Percentiles rank a stretch among this genome's conserved stretches.
Evolutionary conservation across 2,113 vertebrate genomes (phyloP).

Genomic region (Dendropsophus ebraccatus): DNA sequence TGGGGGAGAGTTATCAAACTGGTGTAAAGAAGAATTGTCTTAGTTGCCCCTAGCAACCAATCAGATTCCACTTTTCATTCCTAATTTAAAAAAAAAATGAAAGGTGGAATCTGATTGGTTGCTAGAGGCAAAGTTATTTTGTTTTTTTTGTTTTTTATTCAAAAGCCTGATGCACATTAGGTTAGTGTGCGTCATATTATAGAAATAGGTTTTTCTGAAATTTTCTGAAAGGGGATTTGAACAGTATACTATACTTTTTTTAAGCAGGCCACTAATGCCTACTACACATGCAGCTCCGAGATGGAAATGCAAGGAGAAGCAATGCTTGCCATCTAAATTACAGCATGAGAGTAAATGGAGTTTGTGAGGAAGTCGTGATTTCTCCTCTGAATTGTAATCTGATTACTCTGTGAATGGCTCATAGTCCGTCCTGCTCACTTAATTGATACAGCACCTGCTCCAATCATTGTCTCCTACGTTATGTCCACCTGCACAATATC

Average conservation of each 20-base stretch:
- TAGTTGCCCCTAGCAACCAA: no score
- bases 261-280: neutral
- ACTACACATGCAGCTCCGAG: neutral
- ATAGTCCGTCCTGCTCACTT: slow-evolving; percentile 19
- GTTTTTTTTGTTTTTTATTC: no score
- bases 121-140: no score
- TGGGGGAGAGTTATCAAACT: no score
- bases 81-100: no score
- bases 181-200: neutral
- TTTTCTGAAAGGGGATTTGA: neutral
- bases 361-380: slow-evolving; percentile 46
- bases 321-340: slow-evolving; percentile 50
- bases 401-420: slow-evolving; percentile 50
- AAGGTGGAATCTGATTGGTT: no score
- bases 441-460: slow-evolving; percentile 51
- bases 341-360: slow-evolving; percentile 25
- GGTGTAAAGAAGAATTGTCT: no score
- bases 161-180: neutral
- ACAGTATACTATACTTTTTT: neutral
- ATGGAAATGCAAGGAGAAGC: slow-evolving; percentile 17
- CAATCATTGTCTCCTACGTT: slow-evolving; percentile 32
- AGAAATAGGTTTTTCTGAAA: neutral
- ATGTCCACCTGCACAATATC: slow-evolving; percentile 44
- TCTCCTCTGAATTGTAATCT: slow-evolving; percentile 54
- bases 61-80: no score